phyloP scores from a whole-genome alignment of 2,888 invertebrate genomes.

The Rhamphomyia laevipes region DNA sequence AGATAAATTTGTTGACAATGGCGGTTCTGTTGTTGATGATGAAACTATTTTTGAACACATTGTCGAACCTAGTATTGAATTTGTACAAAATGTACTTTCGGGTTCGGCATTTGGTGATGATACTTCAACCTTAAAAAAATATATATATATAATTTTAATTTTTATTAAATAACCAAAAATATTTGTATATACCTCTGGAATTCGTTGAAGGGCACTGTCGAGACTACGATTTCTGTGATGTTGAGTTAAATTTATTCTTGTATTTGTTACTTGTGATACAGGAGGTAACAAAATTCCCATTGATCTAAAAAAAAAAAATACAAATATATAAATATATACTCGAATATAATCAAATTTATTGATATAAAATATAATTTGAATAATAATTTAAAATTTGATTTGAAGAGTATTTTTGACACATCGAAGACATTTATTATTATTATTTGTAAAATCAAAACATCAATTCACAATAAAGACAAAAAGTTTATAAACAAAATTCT shows the following conservation, averaged over 20 bases:
- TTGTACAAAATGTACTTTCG: conserved; percentile 37
- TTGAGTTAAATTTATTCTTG: conserved; percentile 42
- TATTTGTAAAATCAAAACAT: no score
- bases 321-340: no score
- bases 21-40: conserved; percentile 5
- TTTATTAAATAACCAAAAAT: conserved; percentile 1
- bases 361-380: no score
- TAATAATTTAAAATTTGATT: no score
- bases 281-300: conserved; percentile 39
- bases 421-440: no score
- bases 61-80: conserved; percentile 35
- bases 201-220: conserved; percentile 79
- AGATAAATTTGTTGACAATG: conserved; percentile 2
- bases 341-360: no score
- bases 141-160: conserved; percentile 2
- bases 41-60: conserved; percentile 34
- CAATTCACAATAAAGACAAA: no score
- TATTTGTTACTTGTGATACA: conserved; percentile 38
- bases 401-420: no score
- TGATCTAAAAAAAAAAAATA: conserved; percentile 23
- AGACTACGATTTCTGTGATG: conserved; percentile 82
- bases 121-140: conserved; percentile 32
- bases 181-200: conserved; percentile 53
- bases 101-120: conserved; percentile 38
- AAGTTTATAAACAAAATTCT: no score